phyloP scores from a whole-genome alignment of 1,140 invertebrate species.

The Brachystomella parvula region DNA sequence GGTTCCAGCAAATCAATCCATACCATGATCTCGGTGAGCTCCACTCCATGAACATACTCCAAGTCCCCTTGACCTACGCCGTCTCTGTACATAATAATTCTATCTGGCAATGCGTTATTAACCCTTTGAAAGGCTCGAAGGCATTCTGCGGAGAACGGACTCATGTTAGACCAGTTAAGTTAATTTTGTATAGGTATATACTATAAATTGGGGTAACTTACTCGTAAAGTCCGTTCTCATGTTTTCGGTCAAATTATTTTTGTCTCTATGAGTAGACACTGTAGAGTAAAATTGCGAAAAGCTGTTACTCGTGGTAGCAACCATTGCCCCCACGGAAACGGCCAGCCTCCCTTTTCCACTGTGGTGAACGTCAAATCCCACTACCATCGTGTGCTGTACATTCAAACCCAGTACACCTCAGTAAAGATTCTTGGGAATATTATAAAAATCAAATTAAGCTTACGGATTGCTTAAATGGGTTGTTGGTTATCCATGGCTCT shows the following conservation, averaged over 20 bases:
- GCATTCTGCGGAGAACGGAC: slow-evolving; percentile 36
- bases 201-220: slow-evolving; percentile 30
- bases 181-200: background rate
- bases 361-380: slow-evolving; percentile 81
- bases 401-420: slow-evolving; percentile 2
- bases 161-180: too few relatives aligned
- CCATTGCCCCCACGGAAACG: slow-evolving; percentile 60
- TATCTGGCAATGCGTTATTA: slow-evolving; percentile 36
- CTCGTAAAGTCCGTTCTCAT: slow-evolving; percentile 53
- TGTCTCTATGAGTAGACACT: slow-evolving; percentile 57
- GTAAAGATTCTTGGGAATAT: background rate
- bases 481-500: slow-evolving; percentile 65
- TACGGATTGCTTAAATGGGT: slow-evolving; percentile 52
- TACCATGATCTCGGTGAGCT: slow-evolving; percentile 39
- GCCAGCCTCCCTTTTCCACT: slow-evolving; percentile 50
- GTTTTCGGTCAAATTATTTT: slow-evolving; percentile 62
- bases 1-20: background rate
- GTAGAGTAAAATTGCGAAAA: slow-evolving; percentile 60
- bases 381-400: slow-evolving; percentile 57
- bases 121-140: slow-evolving; percentile 30
- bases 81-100: slow-evolving; percentile 42
- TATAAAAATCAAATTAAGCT: background rate
- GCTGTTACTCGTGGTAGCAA: slow-evolving; percentile 60
- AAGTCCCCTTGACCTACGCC: slow-evolving; percentile 44
- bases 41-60: slow-evolving; percentile 44